phyloP scores from a whole-genome alignment of 2,113 vertebrate genomes.

The Sinocyclocheilus anshuiensis region DNA sequence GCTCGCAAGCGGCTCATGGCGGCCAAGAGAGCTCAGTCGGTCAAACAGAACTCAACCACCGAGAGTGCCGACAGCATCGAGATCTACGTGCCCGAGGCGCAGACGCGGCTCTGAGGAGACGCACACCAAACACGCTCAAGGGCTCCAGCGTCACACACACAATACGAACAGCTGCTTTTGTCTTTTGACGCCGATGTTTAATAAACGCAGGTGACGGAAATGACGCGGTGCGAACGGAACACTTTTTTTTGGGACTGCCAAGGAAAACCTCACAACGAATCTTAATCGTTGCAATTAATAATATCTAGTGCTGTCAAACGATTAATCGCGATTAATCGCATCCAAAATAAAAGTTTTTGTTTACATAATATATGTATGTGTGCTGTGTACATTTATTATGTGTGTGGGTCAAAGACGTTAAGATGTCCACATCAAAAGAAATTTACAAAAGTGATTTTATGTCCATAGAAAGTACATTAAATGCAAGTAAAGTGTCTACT shows the following conservation, averaged over 20 bases:
- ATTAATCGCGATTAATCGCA: too few relatives aligned
- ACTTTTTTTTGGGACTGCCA: conserved; percentile 55
- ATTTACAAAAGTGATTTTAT: too few relatives aligned
- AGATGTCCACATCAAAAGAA: too few relatives aligned
- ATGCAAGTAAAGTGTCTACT: too few relatives aligned
- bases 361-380: too few relatives aligned
- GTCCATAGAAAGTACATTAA: too few relatives aligned
- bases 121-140: conserved; percentile 33
- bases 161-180: conserved; percentile 36
- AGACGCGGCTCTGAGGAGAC: conserved; percentile 90
- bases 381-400: too few relatives aligned
- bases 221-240: conserved; percentile 29
- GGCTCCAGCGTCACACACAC: conserved; percentile 8
- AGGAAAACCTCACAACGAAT: conserved; percentile 69
- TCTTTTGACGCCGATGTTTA: conserved; percentile 46
- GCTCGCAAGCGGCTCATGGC: conserved; percentile 96
- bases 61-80: conserved; percentile 98
- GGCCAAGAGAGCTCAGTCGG: conserved; percentile 91
- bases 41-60: conserved; percentile 96
- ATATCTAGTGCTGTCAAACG: too few relatives aligned
- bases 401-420: too few relatives aligned
- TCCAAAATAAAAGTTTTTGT: too few relatives aligned
- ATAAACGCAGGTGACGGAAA: conserved; percentile 9
- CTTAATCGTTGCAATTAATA: conserved; percentile 62
- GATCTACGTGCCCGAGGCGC: conserved; percentile 98